Base-by-base conservation (phyloP, 2,797 vertebrate species). In the Characodon lateralis region DNA sequence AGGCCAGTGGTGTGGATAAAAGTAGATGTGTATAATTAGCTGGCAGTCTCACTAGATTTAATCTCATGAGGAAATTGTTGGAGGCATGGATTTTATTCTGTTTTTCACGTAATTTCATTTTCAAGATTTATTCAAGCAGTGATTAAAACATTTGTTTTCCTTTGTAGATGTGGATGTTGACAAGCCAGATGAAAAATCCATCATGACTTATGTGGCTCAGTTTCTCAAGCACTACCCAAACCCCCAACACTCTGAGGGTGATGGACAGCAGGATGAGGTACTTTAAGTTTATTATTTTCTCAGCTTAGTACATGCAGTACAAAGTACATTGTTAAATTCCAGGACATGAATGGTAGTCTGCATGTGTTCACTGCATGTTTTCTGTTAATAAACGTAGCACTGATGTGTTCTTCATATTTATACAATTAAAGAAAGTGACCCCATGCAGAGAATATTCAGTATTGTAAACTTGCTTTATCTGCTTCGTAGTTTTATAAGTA, bases 201-300 rank as follows among this genome's bases (percentile, higher is more conserved):
- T 99, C 87, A 99, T 99, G 98, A 99, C 98, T 0, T 99, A 99
- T 2, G 96, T 99, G 88, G 98, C 98, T 80, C 98, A 99, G 94
- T 99, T 99, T 91, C 95, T 99, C 87, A 99, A 98, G 87, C 97
- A 97, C 65, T 98, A 97, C 87, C 98, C 98, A 0, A 96, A 99
- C 85, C 93, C 95, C 65, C 95, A 97, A 81, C 95, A 91, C 26
- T 89, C 94, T 24, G 94, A 95, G 61, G 71, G 93, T 1, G 97
- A 98, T 26, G 95, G 94, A 6, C 96, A 95, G n/a, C 97, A 92
- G 39, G 97, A 99, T 16, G 97, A 99, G 83, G 98, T 99, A 97
- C 69, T 88, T 76, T 22, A 66, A 48, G 69, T 28, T 0, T 48
- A 43, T 59, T 0, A 22, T n/a, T 22, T 55, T 48, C 13, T 69